A percentile compares a stretch with the other conserved stretches of the same genome.
These are phyloP conservation scores for Eupithecia inturbata DNA, from an alignment of 2,888 invertebrate genomes.

Conservation along the genomic window DNA sequence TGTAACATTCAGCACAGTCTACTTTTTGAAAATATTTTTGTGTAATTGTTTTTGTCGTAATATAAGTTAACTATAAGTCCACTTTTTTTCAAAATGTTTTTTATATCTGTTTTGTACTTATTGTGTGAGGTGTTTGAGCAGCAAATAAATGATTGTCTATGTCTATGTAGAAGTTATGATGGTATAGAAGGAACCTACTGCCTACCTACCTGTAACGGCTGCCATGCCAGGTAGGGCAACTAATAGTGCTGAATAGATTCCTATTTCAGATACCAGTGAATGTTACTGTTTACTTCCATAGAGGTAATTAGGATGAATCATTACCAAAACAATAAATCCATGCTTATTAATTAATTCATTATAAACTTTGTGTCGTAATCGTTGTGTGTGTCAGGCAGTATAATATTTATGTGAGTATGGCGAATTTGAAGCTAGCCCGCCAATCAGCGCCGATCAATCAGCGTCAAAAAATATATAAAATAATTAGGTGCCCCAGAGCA, in stretches of 20 bases:
- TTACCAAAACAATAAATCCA: slow-evolving; percentile 13
- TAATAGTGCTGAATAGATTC: background rate
- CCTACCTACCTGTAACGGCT: background rate
- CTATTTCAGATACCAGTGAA: slow-evolving; percentile 6
- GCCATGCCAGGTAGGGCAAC: too few relatives aligned
- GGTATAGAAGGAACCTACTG: background rate
- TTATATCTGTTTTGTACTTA: too few relatives aligned
- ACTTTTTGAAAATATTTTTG: too few relatives aligned
- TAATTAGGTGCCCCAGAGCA: background rate
- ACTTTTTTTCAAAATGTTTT: too few relatives aligned
- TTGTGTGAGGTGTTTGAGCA: too few relatives aligned
- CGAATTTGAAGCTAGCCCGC: background rate
- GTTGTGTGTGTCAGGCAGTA: too few relatives aligned
- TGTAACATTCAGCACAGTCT: too few relatives aligned
- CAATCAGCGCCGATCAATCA: background rate
- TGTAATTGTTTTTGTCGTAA: too few relatives aligned
- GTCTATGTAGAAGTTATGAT: background rate
- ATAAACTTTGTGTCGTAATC: slow-evolving; percentile 15
- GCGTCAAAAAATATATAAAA: background rate
- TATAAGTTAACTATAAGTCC: too few relatives aligned
- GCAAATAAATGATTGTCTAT: too few relatives aligned
- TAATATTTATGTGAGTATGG: too few relatives aligned
- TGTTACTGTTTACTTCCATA: slow-evolving; percentile 1
- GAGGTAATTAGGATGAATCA: slow-evolving; percentile 19
- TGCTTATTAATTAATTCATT: slow-evolving; percentile 18